Evolutionary conservation across 2,113 vertebrate species (phyloP).

Genomic region (human (Homo sapiens)): DNA sequence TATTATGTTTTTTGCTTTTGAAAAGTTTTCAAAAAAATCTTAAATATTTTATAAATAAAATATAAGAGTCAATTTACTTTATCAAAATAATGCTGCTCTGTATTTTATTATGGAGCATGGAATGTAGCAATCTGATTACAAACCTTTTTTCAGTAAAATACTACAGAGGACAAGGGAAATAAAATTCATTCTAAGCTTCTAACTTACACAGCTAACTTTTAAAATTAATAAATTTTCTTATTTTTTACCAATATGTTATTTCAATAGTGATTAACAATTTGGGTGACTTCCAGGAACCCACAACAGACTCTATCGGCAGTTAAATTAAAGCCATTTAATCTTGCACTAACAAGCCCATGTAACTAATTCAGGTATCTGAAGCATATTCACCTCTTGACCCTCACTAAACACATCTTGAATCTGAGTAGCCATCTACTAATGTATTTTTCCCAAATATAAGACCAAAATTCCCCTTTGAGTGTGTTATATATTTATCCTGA

Average conservation of each 20-base stretch:
- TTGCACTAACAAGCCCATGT: background rate
- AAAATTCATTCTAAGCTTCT: background rate
- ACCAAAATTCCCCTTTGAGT: background rate
- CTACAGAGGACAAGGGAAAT: background rate
- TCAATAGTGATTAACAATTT: constrained; percentile 1
- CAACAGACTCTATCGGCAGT: background rate
- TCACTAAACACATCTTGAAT: background rate
- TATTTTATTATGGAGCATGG: background rate
- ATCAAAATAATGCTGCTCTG: background rate
- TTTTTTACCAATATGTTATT: constrained; percentile 26
- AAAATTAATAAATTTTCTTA: background rate
- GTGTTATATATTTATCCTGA: constrained; percentile 13
- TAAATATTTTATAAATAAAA: background rate
- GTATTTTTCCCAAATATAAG: constrained; percentile 39
- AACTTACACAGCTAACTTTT: background rate
- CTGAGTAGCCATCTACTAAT: background rate
- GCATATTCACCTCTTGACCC: background rate
- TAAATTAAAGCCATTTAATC: background rate
- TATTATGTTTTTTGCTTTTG: background rate
- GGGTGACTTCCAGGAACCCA: constrained; percentile 3
- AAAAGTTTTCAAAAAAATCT: background rate
- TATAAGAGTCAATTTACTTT: background rate
- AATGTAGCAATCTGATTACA: background rate
- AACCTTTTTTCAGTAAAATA: background rate
- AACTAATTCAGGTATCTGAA: background rate